Evolutionary conservation across 2,888 invertebrate species (phyloP).

Genomic region (Leptinotarsa juncta): DNA sequence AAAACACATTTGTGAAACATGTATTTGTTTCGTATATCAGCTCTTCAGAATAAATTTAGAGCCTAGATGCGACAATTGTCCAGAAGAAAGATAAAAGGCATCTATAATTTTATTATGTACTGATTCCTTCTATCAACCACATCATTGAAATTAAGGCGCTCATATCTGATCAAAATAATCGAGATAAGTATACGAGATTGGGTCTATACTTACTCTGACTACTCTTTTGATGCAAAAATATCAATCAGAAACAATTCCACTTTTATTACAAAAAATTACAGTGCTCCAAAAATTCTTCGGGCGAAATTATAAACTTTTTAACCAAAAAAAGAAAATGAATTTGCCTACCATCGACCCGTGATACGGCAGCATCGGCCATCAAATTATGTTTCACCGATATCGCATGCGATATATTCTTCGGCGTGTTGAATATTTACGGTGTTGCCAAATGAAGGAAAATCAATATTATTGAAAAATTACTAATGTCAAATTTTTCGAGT

Average conservation of each 20-base stretch:
- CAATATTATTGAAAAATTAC: not conserved
- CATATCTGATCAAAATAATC: conserved; percentile 16
- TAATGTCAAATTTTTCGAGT: not conserved
- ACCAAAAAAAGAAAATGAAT: conserved; percentile 17
- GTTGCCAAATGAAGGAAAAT: conserved; percentile 8
- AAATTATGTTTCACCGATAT: conserved; percentile 26
- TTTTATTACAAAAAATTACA: conserved; percentile 31
- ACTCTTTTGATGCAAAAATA: conserved; percentile 17
- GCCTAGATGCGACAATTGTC: not conserved
- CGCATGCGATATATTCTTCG: conserved; percentile 26
- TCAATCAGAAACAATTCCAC: conserved; percentile 29
- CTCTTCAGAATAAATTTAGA: not conserved
- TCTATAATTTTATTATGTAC: not conserved
- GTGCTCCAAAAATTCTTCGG: conserved; percentile 30
- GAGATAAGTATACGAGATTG: conserved; percentile 9
- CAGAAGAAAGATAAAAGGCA: not conserved
- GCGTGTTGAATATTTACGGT: conserved; percentile 17
- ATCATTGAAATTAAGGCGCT: conserved; percentile 12
- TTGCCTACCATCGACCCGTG: conserved; percentile 20
- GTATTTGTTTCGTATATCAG: not conserved
- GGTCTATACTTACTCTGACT: conserved; percentile 18
- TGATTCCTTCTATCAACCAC: not conserved
- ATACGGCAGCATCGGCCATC: conserved; percentile 26
- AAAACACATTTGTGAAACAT: not conserved
- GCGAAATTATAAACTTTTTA: conserved; percentile 21